Base-by-base conservation (phyloP, 2,888 invertebrate species). In the Eremobia ochroleuca region DNA sequence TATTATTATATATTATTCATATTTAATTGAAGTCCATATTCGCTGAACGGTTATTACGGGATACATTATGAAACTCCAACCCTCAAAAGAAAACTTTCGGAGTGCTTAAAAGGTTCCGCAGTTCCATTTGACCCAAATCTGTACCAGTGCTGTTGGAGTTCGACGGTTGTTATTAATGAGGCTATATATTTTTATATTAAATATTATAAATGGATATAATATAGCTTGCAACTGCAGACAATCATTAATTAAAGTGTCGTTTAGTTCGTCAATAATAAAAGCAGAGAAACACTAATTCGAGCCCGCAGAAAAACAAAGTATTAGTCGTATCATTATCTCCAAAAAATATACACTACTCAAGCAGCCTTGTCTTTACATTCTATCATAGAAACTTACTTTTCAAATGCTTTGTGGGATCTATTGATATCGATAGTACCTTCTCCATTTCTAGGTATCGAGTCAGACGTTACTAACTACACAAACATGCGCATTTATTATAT, bases 51-150 rank as follows among this genome's bases (percentile, higher is more conserved):
- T 62, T 75, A 82, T 43, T 34, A n/a, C 18, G 21, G 11, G 4
- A 9, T 55, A 43, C 13, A 31, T 61, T 66, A 49, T 18, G 40
- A 78, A 59, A 68, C 11, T 73, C 13, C 37, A 55, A 58, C 52
- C 61, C 46, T 40, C 46, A 4, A 18, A 43, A n/a, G 34, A 65
- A 79, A 67, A 83, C 37, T 84, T 84, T 76, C 31, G 11, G 52
- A 66, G 61, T 52, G 69, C 43, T 68, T 79, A 69, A 72, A 75
- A 83, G 71, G 58, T 79, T 80, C 9, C 13, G 43, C 31, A 52
- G 31, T 77, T 46, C 64, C 61, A 58, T 62, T 75, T 73, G 72
- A 72, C 81, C 76, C 58, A 73, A 79, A 67, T 79, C 25, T 49
- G 9, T 34, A 4, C 3, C 4, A 37, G 13, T 13, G 6, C 31